Conservation (phyloP, 2,113 vertebrate genomes). For the Arenaria interpres region DNA sequence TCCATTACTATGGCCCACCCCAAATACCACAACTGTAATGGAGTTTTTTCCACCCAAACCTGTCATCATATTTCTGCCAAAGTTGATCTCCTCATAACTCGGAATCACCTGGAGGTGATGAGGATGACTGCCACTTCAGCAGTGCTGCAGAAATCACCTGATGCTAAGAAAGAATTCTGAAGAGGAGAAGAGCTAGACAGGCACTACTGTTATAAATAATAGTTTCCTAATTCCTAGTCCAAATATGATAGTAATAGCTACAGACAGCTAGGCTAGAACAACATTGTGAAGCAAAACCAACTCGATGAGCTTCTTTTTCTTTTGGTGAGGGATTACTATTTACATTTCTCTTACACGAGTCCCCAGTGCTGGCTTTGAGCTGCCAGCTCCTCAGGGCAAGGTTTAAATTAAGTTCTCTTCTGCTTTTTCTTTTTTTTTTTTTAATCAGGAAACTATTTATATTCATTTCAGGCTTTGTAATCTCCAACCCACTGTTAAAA, state of each 20-base stretch:
- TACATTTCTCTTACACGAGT: neutral
- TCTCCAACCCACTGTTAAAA: constrained; percentile 21
- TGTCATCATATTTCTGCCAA: neutral
- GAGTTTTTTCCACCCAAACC: neutral
- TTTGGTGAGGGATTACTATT: neutral
- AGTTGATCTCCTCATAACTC: neutral
- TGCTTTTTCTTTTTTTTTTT: neutral
- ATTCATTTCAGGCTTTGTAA: constrained; percentile 48
- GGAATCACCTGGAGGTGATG: neutral
- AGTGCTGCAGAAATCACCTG: neutral
- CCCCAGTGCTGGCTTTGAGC: neutral
- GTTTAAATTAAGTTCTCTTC: constrained; percentile 25
- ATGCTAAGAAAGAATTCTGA: neutral
- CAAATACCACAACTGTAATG: neutral
- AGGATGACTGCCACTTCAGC: neutral
- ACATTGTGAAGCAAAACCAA: neutral
- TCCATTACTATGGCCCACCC: neutral
- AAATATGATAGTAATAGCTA: neutral
- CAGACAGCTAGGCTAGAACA: neutral
- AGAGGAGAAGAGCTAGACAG: neutral
- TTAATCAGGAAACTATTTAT: neutral
- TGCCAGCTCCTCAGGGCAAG: constrained; percentile 16
- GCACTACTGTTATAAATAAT: neutral
- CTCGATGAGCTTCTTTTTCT: neutral
- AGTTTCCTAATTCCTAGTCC: neutral